Evolutionary conservation across 2,113 vertebrate genomes (phyloP), one percentile per base, ranked within the genome.

Genomic region (Indri indri): DNA sequence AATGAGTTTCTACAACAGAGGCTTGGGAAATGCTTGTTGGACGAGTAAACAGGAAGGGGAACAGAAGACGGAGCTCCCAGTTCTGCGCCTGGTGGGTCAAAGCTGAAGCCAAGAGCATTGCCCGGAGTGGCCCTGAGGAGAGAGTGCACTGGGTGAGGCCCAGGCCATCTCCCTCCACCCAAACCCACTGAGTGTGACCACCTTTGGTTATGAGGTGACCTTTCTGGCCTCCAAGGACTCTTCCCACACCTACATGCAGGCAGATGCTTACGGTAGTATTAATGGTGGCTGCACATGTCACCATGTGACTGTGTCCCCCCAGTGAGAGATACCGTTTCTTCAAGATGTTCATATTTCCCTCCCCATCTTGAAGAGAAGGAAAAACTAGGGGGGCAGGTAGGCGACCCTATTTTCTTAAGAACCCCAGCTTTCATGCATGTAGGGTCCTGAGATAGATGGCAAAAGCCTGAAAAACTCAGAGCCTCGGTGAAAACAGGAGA

Each of bases 131-230:
- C 17, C 14, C 42, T n/a, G 25, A 81, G 20, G 10, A 1, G 20
- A 8, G 6, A 1, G 4, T 6, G 6, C 0, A 6, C 34, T 34
- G 10, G 12, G 8, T 6, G 42, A 22, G 14, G 12, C 11, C 25
- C 0, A 22, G 11, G 16, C 1, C 2, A 22, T 37, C 47, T 10
- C 40, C 12, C 42, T 23, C 17, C 42, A 32, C 22, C 42, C 12
- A n/a, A 40, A 37, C 16, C n/a, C 52, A 25, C 32, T 32, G 30
- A 37, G 7, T 66, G 37, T 50, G 47, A 57, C 34, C 6, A 40
- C 10, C 6, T 52, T 18, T 59, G 82, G 66, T 73, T 59, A 10
- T 45, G 13, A 17, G 2, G n/a, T n/a, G 86, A 73, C 17, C 2
- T 59, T 68, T 37, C 40, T 47, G 68, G 27, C 52, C 5, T 52